These are phyloP conservation scores for Glaucidium brasilianum DNA, from an alignment of 2,113 vertebrate species.

Conservation along the genomic window DNA sequence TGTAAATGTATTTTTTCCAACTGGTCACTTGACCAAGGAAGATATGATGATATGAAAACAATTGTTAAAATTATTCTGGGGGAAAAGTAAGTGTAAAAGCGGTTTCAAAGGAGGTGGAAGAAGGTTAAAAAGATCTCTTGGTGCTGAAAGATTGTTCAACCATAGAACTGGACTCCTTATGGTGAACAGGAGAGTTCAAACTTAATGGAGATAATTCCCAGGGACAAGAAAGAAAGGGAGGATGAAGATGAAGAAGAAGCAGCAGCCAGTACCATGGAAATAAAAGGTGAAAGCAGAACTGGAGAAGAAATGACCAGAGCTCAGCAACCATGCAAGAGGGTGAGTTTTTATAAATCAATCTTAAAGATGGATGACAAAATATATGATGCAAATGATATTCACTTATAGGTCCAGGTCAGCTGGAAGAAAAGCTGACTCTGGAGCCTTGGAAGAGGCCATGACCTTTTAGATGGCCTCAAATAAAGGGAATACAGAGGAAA, in stretches of 20 bases:
- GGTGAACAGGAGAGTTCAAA: slow-evolving; percentile 59
- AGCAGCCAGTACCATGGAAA: slow-evolving; percentile 19
- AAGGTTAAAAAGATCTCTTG: slow-evolving; percentile 44
- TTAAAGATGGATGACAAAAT: slow-evolving; percentile 22
- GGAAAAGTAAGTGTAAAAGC: slow-evolving; percentile 47
- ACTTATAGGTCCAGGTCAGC: background rate
- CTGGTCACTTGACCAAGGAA: slow-evolving; percentile 63
- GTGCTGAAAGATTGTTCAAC: slow-evolving; percentile 48
- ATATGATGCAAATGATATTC: slow-evolving; percentile 18
- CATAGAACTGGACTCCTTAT: slow-evolving; percentile 55
- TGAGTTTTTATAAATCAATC: background rate
- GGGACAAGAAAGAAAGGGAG: slow-evolving; percentile 3
- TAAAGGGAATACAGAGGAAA: slow-evolving; percentile 5
- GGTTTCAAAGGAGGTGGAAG: slow-evolving; percentile 50
- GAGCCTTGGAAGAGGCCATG: background rate
- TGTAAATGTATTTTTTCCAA: slow-evolving; percentile 55
- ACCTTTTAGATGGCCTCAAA: slow-evolving; percentile 4
- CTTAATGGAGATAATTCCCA: slow-evolving; percentile 38
- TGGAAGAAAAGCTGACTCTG: background rate
- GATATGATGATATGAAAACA: slow-evolving; percentile 65
- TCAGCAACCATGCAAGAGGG: slow-evolving; percentile 7
- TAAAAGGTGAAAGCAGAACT: slow-evolving; percentile 26
- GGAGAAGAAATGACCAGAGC: background rate
- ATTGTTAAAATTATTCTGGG: slow-evolving; percentile 45
- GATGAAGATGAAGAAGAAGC: slow-evolving; percentile 30